phyloP scores from a whole-genome alignment of 1,140 invertebrate genomes.

The Drosophila auraria region DNA sequence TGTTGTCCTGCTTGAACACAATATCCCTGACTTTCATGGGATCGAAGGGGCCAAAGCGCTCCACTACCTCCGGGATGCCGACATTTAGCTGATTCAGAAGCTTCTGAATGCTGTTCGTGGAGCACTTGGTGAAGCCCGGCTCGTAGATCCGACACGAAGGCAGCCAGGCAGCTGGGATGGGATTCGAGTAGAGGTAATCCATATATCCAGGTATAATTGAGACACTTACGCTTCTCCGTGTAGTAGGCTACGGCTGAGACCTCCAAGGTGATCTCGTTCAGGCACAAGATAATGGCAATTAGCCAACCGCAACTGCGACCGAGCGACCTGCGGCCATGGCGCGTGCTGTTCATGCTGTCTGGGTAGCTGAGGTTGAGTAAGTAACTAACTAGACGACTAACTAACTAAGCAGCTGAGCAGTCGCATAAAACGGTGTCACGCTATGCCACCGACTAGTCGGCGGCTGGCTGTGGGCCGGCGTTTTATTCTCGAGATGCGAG shows the following conservation, averaged over 20 bases:
- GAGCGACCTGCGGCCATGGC: slow-evolving; percentile 14
- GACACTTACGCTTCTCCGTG: slow-evolving; percentile 69
- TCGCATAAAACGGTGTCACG: slow-evolving; percentile 47
- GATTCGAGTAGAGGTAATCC: not conserved
- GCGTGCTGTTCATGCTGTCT: slow-evolving; percentile 49
- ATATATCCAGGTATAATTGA: too few relatives aligned
- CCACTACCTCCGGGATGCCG: slow-evolving; percentile 70
- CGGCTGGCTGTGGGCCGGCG: slow-evolving; percentile 5
- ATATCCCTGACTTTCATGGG: slow-evolving; percentile 68
- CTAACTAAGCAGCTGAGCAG: slow-evolving; percentile 19
- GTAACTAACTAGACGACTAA: slow-evolving; percentile 15
- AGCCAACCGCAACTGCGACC: slow-evolving; percentile 28
- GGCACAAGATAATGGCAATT: slow-evolving; percentile 35
- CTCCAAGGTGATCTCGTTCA: slow-evolving; percentile 29
- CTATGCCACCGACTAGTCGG: slow-evolving; percentile 29
- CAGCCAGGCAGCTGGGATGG: slow-evolving; percentile 87
- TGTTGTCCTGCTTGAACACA: slow-evolving; percentile 77
- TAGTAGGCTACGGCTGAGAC: slow-evolving; percentile 60
- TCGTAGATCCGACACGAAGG: slow-evolving; percentile 88
- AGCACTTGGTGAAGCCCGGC: slow-evolving; percentile 88
- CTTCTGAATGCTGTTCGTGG: slow-evolving; percentile 87
- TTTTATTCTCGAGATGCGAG: slow-evolving; percentile 44
- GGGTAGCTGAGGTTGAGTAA: slow-evolving; percentile 1
- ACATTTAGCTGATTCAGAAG: slow-evolving; percentile 87
- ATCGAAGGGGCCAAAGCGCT: slow-evolving; percentile 70